A percentile compares a stretch with the other conserved stretches of the same genome.
These are phyloP conservation scores for Noturus placidus DNA, from an alignment of 2,113 vertebrate species.

Conservation along the genomic window DNA sequence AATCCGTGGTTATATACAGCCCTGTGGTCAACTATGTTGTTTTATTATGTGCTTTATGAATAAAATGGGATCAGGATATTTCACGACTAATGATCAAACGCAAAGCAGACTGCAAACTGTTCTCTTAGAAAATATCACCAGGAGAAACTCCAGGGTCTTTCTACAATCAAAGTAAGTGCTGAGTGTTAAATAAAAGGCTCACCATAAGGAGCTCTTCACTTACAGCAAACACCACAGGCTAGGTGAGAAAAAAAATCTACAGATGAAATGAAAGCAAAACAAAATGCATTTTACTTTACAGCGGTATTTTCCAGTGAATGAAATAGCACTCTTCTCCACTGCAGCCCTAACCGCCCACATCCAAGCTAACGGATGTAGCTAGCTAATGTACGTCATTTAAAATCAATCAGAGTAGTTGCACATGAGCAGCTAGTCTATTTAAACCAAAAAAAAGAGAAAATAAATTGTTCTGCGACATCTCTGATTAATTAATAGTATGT, in stretches of 20 bases:
- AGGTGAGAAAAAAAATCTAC: not conserved
- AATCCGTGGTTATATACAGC: too few species aligned
- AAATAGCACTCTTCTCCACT: not conserved
- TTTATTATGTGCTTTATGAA: too few species aligned
- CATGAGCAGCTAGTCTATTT: not conserved
- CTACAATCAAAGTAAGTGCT: too few species aligned
- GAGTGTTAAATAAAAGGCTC: not conserved
- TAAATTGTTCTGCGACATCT: too few species aligned
- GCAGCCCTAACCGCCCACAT: not conserved
- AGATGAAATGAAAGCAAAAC: not conserved
- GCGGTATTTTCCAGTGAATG: too few species aligned
- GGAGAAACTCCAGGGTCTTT: too few species aligned
- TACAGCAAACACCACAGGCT: too few species aligned
- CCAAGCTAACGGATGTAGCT: not conserved
- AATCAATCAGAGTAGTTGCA: not conserved
- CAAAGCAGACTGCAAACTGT: not conserved
- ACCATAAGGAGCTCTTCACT: not conserved
- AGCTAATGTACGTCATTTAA: not conserved
- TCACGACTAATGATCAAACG: not conserved
- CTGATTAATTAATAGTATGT: too few species aligned
- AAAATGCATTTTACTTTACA: not conserved
- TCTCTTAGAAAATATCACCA: too few species aligned
- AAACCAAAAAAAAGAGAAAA: too few species aligned
- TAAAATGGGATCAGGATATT: too few species aligned
- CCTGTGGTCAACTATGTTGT: too few species aligned